These are phyloP conservation scores for Achatina immaculata DNA, from an alignment of 1,140 invertebrate species.

Conservation along the genomic window DNA sequence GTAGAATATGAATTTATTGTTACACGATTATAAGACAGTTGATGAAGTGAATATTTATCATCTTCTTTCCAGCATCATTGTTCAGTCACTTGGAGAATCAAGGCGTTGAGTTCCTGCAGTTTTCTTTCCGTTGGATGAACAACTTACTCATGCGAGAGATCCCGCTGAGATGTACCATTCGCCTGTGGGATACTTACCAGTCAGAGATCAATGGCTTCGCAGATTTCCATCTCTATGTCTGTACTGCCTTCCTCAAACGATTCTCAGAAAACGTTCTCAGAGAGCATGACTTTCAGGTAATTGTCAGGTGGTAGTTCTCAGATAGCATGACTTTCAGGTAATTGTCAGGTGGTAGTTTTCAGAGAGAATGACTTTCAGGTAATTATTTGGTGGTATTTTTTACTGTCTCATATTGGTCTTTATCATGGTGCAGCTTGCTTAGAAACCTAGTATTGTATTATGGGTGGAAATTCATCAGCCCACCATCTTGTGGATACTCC, in stretches of 20 bases:
- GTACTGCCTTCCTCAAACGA: constrained; percentile 96
- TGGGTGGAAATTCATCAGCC: too few relatives aligned
- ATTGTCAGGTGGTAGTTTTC: constrained; percentile 74
- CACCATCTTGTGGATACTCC: too few relatives aligned
- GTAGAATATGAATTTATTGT: too few relatives aligned
- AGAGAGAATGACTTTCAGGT: constrained; percentile 97
- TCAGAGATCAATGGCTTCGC: constrained; percentile 95
- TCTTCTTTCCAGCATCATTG: constrained; percentile 77
- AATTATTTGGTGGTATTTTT: constrained; percentile 74
- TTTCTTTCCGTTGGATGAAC: constrained; percentile 99
- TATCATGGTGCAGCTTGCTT: too few relatives aligned
- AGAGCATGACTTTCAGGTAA: constrained; percentile 96
- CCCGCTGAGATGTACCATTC: constrained; percentile 95
- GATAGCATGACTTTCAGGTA: constrained; percentile 96
- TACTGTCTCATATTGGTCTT: constrained; percentile 47
- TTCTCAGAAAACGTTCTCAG: constrained; percentile 91
- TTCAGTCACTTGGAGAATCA: constrained; percentile 94
- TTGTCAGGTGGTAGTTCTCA: constrained; percentile 74
- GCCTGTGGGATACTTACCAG: constrained; percentile 99
- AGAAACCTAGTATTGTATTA: too few relatives aligned
- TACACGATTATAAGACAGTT: too few relatives aligned
- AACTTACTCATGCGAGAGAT: constrained; percentile 98
- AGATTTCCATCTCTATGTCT: constrained; percentile 98
- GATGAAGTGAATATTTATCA: too few relatives aligned
- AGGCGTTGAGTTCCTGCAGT: constrained; percentile 98